phyloP scores from a whole-genome alignment of 2,888 invertebrate species.

The Rambutsinella grinnellia region DNA sequence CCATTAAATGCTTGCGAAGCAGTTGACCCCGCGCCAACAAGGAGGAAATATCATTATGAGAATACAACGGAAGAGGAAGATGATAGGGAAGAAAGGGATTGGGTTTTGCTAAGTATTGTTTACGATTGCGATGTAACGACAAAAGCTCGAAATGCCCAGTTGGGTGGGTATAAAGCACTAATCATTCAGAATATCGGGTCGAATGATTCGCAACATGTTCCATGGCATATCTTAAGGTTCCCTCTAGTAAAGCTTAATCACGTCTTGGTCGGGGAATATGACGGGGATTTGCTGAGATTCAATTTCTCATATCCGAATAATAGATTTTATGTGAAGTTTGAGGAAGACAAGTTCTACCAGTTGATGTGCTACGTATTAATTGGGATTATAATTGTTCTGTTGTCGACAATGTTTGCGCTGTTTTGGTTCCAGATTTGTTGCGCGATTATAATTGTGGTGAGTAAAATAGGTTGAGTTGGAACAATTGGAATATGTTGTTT shows the following conservation, averaged over 20 bases:
- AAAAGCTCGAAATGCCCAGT: constrained; percentile 54
- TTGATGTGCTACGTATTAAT: constrained; percentile 56
- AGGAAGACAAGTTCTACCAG: constrained; percentile 60
- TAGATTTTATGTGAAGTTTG: constrained; percentile 58
- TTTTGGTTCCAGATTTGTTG: constrained; percentile 61
- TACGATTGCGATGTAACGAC: constrained; percentile 57
- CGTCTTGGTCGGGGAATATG: constrained; percentile 59
- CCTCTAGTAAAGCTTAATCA: constrained; percentile 55
- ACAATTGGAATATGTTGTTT: background rate
- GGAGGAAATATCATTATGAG: constrained; percentile 16
- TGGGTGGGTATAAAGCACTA: constrained; percentile 56
- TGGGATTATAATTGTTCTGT: constrained; percentile 49
- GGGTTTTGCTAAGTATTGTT: constrained; percentile 49
- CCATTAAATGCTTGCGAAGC: constrained; percentile 53
- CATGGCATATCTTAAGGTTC: constrained; percentile 57
- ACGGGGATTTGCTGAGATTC: constrained; percentile 52
- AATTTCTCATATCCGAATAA: constrained; percentile 58
- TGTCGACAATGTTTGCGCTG: constrained; percentile 51
- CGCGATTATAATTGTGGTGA: constrained; percentile 52
- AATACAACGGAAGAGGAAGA: constrained; percentile 47
- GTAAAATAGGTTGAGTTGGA: constrained; percentile 1
- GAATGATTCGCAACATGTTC: constrained; percentile 48
- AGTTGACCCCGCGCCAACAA: constrained; percentile 43
- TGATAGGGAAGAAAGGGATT: constrained; percentile 35
- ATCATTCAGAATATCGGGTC: constrained; percentile 57